Conservation (phyloP, 2,888 invertebrate species). For the Leptothorax acervorum region DNA sequence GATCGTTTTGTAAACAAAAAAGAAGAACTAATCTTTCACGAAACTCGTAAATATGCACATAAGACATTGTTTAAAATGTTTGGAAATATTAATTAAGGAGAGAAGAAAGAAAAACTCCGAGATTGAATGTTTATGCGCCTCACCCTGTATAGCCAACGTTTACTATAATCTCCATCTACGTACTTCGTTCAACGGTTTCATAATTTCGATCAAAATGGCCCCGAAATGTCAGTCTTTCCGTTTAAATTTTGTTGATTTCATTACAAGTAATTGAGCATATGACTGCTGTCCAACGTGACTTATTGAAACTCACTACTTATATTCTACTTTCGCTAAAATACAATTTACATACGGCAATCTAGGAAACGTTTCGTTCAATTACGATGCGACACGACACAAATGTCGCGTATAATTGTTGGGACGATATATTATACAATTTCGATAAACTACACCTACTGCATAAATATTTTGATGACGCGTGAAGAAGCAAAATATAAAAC, state of each 20-base stretch:
- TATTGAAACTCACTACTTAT: conserved; percentile 56
- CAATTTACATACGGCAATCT: conserved; percentile 53
- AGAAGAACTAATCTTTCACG: not conserved
- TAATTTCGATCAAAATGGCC: conserved; percentile 81
- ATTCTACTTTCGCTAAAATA: conserved; percentile 58
- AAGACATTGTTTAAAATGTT: not conserved
- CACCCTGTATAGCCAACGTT: conserved; percentile 45
- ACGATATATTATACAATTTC: conserved; percentile 10
- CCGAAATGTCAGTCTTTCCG: conserved; percentile 84
- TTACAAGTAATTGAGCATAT: conserved; percentile 78
- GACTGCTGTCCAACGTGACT: conserved; percentile 58
- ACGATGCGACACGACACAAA: not conserved
- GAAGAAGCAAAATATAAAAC: conserved; percentile 11
- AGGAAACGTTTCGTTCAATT: conserved; percentile 61
- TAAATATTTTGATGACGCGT: not conserved
- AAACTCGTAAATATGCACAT: conserved; percentile 13
- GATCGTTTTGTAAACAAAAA: conserved; percentile 28
- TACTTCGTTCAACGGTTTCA: conserved; percentile 57
- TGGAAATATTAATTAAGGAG: not conserved
- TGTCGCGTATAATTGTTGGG: not conserved
- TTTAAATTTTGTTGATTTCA: conserved; percentile 75
- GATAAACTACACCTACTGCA: conserved; percentile 37
- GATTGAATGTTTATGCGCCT: conserved; percentile 24
- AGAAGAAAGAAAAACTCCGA: not conserved
- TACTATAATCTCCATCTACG: conserved; percentile 48